phyloP scores from a whole-genome alignment of 2,113 vertebrate genomes.

The Pogonocichla stellata region DNA sequence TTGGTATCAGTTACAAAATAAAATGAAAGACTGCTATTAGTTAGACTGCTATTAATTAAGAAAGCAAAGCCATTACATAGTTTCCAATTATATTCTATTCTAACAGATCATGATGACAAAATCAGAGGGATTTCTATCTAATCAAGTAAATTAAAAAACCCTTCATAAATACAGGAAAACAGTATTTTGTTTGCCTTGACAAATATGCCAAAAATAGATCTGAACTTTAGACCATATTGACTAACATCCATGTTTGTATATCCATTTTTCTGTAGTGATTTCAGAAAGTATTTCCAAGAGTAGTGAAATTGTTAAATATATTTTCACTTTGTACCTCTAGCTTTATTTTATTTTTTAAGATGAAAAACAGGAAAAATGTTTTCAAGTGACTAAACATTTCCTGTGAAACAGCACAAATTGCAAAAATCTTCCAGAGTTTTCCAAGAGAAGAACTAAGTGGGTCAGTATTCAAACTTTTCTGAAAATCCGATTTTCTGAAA shows the following conservation, averaged over 20 bases:
- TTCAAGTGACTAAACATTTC: neutral
- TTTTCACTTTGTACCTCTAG: neutral
- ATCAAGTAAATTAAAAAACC: neutral
- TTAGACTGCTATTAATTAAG: conserved; percentile 43
- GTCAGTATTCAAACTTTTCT: neutral
- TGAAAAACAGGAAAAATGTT: neutral
- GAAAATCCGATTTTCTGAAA: neutral
- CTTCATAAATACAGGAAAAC: neutral
- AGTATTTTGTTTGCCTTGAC: neutral
- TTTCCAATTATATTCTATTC: neutral
- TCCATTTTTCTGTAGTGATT: neutral
- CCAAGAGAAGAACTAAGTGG: neutral
- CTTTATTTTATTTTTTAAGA: neutral
- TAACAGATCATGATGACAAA: neutral
- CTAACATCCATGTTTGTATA: neutral
- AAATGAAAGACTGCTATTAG: conserved; percentile 21
- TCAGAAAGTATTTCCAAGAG: neutral
- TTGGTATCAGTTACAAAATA: conserved; percentile 1
- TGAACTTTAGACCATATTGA: neutral
- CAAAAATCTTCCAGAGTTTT: neutral
- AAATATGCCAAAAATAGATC: neutral
- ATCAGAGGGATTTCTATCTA: neutral
- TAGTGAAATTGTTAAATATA: neutral
- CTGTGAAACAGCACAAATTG: neutral
- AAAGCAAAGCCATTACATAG: neutral